These are phyloP conservation scores for Fulmarus glacialis DNA, from an alignment of 2,113 vertebrate species.

Conservation along the genomic window DNA sequence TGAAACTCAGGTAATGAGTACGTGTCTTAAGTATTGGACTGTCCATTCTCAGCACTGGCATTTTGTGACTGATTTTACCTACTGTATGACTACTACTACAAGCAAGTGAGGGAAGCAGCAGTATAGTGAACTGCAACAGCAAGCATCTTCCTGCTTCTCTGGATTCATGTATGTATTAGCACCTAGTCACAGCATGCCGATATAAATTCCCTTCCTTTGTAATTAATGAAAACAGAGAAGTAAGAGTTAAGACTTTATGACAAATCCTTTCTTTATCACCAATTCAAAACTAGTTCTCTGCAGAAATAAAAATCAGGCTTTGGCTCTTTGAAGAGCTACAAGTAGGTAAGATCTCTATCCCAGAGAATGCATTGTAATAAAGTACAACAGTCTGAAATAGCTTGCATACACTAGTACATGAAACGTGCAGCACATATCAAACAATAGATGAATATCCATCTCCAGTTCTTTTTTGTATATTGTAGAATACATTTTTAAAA, in stretches of 20 bases:
- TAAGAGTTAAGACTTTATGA: background rate
- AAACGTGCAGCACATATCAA: background rate
- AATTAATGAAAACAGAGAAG: background rate
- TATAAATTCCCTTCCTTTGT: background rate
- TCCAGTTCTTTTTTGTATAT: background rate
- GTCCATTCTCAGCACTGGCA: background rate
- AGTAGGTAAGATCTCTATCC: background rate
- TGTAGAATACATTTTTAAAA: background rate
- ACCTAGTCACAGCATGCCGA: background rate
- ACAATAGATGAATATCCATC: background rate
- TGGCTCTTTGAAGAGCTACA: background rate
- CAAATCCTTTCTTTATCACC: background rate
- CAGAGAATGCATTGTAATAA: background rate
- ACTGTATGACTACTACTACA: background rate
- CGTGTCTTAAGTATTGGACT: background rate
- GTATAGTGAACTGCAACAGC: background rate
- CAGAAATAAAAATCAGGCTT: background rate
- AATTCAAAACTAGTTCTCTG: background rate
- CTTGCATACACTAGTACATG: fast-evolving
- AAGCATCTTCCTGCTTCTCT: background rate
- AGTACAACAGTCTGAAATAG: background rate
- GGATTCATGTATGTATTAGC: background rate
- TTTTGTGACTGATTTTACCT: background rate
- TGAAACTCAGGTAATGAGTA: background rate
- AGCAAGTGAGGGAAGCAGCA: background rate